Conservation (phyloP, 2,888 invertebrate genomes). For the Barypeithes pellucidus region DNA sequence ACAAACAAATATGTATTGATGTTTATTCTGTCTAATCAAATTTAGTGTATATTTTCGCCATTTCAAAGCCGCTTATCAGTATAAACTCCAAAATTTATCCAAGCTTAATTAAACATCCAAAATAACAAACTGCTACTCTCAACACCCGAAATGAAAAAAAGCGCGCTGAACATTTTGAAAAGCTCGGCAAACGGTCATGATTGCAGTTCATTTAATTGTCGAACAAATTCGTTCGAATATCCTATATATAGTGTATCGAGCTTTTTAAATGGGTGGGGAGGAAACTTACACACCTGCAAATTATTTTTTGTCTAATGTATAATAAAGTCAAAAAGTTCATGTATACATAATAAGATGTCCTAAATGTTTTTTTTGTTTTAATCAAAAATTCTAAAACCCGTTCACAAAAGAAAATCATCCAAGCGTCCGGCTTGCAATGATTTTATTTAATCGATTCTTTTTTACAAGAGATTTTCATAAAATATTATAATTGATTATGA, state of each 20-base stretch:
- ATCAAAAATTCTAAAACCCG: too few species aligned
- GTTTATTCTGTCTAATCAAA: background rate
- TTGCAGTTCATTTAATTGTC: conserved; percentile 48
- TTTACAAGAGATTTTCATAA: too few species aligned
- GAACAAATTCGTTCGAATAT: conserved; percentile 47
- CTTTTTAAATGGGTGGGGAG: conserved; percentile 19
- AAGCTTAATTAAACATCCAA: conserved; percentile 2
- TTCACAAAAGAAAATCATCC: too few species aligned
- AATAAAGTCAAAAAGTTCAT: too few species aligned
- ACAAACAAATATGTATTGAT: background rate
- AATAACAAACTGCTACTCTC: conserved; percentile 23
- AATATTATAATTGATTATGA: too few species aligned
- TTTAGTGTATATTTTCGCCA: background rate
- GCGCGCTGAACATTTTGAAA: conserved; percentile 38
- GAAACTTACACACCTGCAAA: too few species aligned
- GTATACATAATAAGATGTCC: too few species aligned
- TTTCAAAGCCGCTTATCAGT: conserved; percentile 18
- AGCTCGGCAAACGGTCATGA: conserved; percentile 47
- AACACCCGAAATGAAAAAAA: conserved; percentile 35
- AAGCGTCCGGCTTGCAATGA: too few species aligned
- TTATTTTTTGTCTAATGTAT: too few species aligned
- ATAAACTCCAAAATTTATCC: background rate
- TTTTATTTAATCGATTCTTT: too few species aligned
- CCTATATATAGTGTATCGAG: conserved; percentile 45
- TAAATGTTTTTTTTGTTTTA: too few species aligned